These are phyloP conservation scores for Colistium nudipinnis DNA, from an alignment of 2,113 vertebrate species.

Conservation along the genomic window DNA sequence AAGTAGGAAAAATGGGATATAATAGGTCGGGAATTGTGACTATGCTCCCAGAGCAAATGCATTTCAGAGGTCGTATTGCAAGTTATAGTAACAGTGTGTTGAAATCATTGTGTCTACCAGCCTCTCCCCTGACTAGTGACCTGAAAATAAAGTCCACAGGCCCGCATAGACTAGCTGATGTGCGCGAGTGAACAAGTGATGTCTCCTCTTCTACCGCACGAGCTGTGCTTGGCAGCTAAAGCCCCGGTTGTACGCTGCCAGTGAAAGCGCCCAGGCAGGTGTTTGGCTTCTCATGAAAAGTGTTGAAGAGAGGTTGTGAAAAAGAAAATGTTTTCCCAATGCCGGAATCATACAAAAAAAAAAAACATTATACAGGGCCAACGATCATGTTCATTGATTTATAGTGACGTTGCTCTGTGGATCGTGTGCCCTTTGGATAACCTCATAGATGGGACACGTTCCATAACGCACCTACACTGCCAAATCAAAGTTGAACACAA, in stretches of 20 bases:
- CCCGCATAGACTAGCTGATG: background rate
- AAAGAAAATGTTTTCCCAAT: conserved; percentile 20
- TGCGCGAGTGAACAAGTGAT: background rate
- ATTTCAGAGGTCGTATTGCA: background rate
- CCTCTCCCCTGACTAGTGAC: background rate
- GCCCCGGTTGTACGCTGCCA: background rate
- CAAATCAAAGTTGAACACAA: background rate
- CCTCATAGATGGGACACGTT: background rate
- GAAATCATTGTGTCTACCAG: background rate
- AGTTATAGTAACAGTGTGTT: background rate
- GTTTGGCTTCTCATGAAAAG: conserved; percentile 2
- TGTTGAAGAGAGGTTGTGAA: conserved; percentile 12
- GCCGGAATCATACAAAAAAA: conserved; percentile 10
- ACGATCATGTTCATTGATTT: conserved; percentile 21
- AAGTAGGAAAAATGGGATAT: conserved; percentile 14
- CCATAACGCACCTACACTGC: background rate
- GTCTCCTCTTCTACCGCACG: background rate
- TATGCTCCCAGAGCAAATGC: conserved; percentile 16
- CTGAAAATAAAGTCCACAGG: conserved; percentile 3
- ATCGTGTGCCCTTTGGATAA: conserved; percentile 15
- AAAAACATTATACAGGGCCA: conserved; percentile 1
- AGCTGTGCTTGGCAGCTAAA: background rate
- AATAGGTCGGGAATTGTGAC: conserved; percentile 19
- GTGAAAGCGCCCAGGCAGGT: conserved; percentile 25
- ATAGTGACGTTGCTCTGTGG: conserved; percentile 2